Conservation (phyloP, 1,140 invertebrate genomes). For the Lucilia sericata region DNA sequence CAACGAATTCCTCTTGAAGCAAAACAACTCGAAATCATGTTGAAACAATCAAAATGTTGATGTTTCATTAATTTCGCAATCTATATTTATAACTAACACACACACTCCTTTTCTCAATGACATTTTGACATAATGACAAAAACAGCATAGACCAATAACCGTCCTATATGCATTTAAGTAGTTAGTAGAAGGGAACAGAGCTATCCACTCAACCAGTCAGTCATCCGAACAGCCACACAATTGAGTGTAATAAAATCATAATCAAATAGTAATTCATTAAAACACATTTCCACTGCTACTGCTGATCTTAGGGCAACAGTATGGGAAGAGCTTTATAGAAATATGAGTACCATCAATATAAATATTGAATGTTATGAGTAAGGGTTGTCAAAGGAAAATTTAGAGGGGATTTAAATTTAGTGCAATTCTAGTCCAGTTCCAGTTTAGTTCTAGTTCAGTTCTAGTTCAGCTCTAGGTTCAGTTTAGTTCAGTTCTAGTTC, state of each 20-base stretch:
- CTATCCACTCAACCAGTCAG: neutral
- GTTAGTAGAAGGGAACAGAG: neutral
- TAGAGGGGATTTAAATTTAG: too few species aligned
- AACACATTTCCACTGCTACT: neutral
- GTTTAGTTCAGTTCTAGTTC: too few species aligned
- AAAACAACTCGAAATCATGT: neutral
- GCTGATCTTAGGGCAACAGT: neutral
- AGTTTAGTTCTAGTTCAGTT: too few species aligned
- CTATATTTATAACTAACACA: constrained; percentile 10
- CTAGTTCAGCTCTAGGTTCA: too few species aligned
- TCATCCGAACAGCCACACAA: constrained; percentile 43
- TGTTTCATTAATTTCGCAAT: constrained; percentile 7
- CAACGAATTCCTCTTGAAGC: too few species aligned
- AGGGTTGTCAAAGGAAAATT: too few species aligned
- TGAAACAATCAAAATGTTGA: constrained; percentile 33
- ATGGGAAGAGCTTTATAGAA: neutral
- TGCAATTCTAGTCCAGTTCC: too few species aligned
- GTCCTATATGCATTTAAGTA: neutral
- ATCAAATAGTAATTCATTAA: neutral
- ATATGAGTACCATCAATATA: neutral
- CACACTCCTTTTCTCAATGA: neutral
- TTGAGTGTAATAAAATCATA: constrained; percentile 39
- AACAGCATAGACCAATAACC: neutral
- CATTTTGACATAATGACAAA: neutral
- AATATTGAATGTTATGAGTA: too few species aligned